These are phyloP conservation scores for Ptilorrhoa leucosticta DNA, from an alignment of 2,113 vertebrate genomes.

Conservation along the genomic window DNA sequence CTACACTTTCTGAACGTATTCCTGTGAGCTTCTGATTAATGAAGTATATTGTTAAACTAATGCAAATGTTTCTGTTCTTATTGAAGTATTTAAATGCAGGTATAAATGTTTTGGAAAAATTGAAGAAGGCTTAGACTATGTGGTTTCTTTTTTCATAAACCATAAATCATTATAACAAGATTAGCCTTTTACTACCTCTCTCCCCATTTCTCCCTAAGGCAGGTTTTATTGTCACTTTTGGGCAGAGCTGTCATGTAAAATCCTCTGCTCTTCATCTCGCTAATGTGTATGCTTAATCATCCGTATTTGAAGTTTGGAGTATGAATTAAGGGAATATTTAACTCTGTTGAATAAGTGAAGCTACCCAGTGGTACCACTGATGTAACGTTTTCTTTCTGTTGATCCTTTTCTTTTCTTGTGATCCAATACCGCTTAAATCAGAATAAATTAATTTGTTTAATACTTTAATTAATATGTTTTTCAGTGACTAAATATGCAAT, in stretches of 20 bases:
- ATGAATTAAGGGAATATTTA: background rate
- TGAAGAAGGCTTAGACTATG: background rate
- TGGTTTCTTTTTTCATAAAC: background rate
- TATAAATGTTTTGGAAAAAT: background rate
- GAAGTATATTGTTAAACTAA: background rate
- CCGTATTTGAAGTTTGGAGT: background rate
- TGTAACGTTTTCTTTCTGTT: background rate
- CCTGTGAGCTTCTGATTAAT: background rate
- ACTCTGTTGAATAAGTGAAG: background rate
- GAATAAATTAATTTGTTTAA: background rate
- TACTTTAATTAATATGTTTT: background rate
- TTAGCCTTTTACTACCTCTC: background rate
- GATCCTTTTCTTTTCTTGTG: background rate
- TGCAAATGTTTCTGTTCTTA: background rate
- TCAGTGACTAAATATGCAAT: background rate
- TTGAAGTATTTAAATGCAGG: background rate
- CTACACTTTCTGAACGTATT: background rate
- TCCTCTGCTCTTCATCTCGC: background rate
- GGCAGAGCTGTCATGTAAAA: slow-evolving; percentile 10
- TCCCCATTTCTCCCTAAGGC: background rate
- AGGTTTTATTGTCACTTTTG: background rate
- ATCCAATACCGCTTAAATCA: background rate
- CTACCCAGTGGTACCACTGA: background rate
- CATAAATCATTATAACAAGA: slow-evolving; percentile 22
- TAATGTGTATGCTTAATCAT: background rate